Percentiles rank a stretch among this genome's conserved stretches.
These are phyloP conservation scores for Siniperca knerii DNA, from an alignment of 2,113 vertebrate genomes.

Conservation along the genomic window DNA sequence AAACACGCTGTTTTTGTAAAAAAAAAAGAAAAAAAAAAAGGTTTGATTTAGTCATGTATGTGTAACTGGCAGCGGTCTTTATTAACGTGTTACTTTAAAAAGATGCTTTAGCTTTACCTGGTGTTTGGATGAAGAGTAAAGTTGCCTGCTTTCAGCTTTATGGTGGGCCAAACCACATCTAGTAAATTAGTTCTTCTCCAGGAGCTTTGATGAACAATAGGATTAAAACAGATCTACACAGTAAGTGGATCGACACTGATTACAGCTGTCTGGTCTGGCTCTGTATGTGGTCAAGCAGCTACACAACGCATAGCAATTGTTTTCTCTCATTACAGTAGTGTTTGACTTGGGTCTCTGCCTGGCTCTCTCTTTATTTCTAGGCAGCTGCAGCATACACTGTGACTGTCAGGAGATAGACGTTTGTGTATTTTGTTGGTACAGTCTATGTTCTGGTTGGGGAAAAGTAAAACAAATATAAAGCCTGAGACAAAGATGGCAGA, in stretches of 20 bases:
- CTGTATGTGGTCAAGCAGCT: neutral
- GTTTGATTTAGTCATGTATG: neutral
- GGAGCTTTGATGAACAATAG: slow-evolving; percentile 66
- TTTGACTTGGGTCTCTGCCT: neutral
- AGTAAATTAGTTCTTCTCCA: neutral
- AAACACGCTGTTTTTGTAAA: slow-evolving; percentile 6
- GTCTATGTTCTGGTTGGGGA: slow-evolving; percentile 16
- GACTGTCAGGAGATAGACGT: neutral
- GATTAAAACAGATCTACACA: slow-evolving; percentile 66
- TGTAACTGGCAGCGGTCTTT: neutral
- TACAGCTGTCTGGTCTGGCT: slow-evolving; percentile 32
- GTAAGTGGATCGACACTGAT: slow-evolving; percentile 42
- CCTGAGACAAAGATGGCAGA: neutral
- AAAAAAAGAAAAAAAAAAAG: neutral
- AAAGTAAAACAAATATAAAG: neutral
- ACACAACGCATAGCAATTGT: neutral
- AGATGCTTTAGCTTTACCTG: too few relatives aligned
- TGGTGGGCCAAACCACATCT: neutral
- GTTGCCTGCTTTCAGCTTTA: neutral
- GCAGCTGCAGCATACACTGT: neutral
- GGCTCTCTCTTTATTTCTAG: neutral
- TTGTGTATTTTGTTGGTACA: neutral
- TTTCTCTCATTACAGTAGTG: neutral
- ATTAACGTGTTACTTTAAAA: neutral
- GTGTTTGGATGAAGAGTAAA: neutral